Conservation (phyloP, 2,888 invertebrate genomes). For the Meta bourneti region DNA sequence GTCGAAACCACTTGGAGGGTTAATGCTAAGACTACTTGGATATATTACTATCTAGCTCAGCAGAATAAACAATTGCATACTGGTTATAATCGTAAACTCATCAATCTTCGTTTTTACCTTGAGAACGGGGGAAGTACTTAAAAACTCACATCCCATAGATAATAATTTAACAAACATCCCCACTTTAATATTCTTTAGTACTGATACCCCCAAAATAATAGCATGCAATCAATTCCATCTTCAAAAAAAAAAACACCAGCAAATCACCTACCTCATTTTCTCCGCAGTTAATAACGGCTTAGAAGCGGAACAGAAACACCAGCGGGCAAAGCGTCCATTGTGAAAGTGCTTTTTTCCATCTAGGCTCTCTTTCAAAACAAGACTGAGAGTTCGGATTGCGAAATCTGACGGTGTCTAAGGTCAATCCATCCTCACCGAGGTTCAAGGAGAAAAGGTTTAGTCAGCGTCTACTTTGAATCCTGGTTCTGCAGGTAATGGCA, state of each 20-base stretch:
- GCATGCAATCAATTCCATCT: background rate
- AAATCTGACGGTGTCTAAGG: background rate
- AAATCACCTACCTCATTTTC: background rate
- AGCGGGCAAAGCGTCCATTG: background rate
- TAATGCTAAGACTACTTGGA: too few species aligned
- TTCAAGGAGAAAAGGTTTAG: constrained; percentile 20
- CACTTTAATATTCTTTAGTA: background rate
- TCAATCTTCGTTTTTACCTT: too few species aligned
- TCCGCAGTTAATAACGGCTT: background rate
- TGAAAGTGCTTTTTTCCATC: background rate
- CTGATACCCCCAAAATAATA: background rate
- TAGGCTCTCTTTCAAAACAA: background rate
- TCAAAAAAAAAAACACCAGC: too few species aligned
- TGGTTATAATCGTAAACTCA: too few species aligned
- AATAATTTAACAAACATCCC: too few species aligned
- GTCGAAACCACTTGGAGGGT: too few species aligned
- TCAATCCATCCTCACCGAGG: constrained; percentile 16
- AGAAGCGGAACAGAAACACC: background rate
- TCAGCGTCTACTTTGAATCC: constrained; percentile 17
- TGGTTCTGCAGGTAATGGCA: constrained; percentile 3
- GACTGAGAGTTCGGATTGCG: background rate
- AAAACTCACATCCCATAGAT: too few species aligned
- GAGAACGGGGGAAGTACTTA: too few species aligned
- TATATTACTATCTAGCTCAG: too few species aligned
- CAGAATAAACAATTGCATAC: too few species aligned